A percentile compares a stretch with the other conserved stretches of the same genome.
These are phyloP conservation scores for Digitonthophagus gazella DNA, from an alignment of 2,888 invertebrate genomes.

Conservation along the genomic window DNA sequence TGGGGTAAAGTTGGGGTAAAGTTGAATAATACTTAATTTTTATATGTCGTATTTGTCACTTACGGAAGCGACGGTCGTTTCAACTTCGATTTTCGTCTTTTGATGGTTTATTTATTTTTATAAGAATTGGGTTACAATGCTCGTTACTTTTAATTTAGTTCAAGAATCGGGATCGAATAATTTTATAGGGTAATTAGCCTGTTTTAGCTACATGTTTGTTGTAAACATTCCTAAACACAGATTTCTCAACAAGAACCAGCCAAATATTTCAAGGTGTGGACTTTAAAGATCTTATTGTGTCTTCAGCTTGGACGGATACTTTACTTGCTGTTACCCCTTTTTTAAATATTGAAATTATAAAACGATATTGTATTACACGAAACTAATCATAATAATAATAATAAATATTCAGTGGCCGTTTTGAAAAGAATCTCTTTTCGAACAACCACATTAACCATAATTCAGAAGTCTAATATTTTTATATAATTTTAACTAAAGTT, in stretches of 20 bases:
- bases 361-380: too few relatives aligned
- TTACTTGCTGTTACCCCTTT: conserved; percentile 62
- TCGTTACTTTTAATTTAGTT: neutral
- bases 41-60: conserved; percentile 48
- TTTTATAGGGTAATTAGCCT: neutral
- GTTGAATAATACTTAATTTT: conserved; percentile 57
- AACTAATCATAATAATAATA: too few relatives aligned
- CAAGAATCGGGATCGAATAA: neutral
- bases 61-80: conserved; percentile 2
- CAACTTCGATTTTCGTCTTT: neutral
- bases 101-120: neutral
- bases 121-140: conserved; percentile 6
- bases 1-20: conserved; percentile 56
- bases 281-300: conserved; percentile 54
- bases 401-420: too few relatives aligned
- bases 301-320: conserved; percentile 67
- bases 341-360: conserved; percentile 59
- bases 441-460: too few relatives aligned
- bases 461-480: too few relatives aligned
- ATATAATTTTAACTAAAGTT: neutral
- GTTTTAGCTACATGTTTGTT: conserved; percentile 12
- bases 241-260: conserved; percentile 1
- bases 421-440: too few relatives aligned
- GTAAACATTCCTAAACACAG: neutral
- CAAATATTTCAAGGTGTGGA: conserved; percentile 48